Percentiles rank a stretch among this genome's conserved stretches.
Conservation (phyloP, 2,888 invertebrate species). For the Timandra comae region DNA sequence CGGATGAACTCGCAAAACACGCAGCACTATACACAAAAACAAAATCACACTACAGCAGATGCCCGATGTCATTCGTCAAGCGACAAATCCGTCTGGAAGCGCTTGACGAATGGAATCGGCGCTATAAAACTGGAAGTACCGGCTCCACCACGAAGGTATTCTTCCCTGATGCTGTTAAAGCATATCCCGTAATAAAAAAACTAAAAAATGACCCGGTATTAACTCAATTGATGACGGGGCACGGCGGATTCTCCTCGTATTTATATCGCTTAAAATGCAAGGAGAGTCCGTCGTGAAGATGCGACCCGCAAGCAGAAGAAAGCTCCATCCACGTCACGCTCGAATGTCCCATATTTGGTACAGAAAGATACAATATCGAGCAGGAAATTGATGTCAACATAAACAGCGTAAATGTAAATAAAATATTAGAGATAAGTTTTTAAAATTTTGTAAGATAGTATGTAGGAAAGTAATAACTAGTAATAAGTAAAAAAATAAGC, state of each 20-base stretch:
- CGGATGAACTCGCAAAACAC: conserved; percentile 13
- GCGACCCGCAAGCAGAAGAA: conserved; percentile 6
- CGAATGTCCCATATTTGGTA: conserved; percentile 4
- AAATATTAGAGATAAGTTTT: background rate
- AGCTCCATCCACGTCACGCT: conserved; percentile 1
- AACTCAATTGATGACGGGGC: conserved; percentile 9
- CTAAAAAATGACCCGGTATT: background rate
- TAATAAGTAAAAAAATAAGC: no score
- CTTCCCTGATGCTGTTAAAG: conserved; percentile 6
- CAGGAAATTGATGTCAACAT: background rate
- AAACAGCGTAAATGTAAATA: background rate
- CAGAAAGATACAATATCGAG: background rate
- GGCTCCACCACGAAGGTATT: background rate
- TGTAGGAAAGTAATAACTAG: background rate
- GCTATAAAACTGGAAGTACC: background rate
- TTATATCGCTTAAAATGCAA: conserved; percentile 10
- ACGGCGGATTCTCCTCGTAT: conserved; percentile 17
- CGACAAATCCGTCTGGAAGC: conserved; percentile 7
- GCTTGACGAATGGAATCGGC: conserved; percentile 8
- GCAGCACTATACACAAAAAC: conserved; percentile 1
- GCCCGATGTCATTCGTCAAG: conserved; percentile 12
- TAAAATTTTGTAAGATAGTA: background rate
- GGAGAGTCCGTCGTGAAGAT: conserved; percentile 13
- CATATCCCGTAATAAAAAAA: background rate
- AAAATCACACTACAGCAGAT: conserved; percentile 2